These are phyloP conservation scores for Hypomesus transpacificus DNA, from an alignment of 2,113 vertebrate species.

Conservation along the genomic window DNA sequence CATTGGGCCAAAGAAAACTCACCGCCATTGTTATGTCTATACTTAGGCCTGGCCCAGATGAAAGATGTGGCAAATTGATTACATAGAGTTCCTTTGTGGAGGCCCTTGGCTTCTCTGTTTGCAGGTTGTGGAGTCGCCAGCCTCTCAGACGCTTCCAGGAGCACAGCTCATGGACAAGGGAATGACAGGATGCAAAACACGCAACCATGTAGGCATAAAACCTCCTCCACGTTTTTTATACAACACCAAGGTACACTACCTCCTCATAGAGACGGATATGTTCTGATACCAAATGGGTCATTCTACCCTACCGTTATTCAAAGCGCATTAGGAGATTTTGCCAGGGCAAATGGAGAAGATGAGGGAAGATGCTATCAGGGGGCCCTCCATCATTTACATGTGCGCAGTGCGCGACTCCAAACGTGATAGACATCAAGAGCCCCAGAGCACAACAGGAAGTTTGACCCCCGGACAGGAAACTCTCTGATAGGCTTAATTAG, in stretches of 20 bases:
- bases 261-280: too few species aligned
- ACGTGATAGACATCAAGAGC: constrained; percentile 50
- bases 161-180: neutral
- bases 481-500: constrained; percentile 69
- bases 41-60: constrained; percentile 38
- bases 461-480: constrained; percentile 60
- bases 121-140: too few species aligned
- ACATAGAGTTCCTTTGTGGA: too few species aligned
- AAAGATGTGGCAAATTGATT: constrained; percentile 47
- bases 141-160: too few species aligned
- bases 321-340: too few species aligned
- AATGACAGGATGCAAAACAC: constrained; percentile 12
- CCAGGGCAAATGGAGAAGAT: neutral
- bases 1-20: constrained; percentile 58
- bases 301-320: too few species aligned
- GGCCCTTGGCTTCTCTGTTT: too few species aligned
- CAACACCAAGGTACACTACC: too few species aligned
- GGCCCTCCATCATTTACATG: constrained; percentile 45
- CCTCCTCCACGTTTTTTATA: too few species aligned
- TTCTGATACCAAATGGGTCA: too few species aligned
- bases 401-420: constrained; percentile 48
- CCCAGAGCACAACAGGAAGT: constrained; percentile 53
- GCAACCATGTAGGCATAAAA: constrained; percentile 8
- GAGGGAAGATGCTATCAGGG: constrained; percentile 21
- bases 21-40: constrained; percentile 48